Conservation (phyloP, 2,797 vertebrate species). For the Dendrocincla fuliginosa region DNA sequence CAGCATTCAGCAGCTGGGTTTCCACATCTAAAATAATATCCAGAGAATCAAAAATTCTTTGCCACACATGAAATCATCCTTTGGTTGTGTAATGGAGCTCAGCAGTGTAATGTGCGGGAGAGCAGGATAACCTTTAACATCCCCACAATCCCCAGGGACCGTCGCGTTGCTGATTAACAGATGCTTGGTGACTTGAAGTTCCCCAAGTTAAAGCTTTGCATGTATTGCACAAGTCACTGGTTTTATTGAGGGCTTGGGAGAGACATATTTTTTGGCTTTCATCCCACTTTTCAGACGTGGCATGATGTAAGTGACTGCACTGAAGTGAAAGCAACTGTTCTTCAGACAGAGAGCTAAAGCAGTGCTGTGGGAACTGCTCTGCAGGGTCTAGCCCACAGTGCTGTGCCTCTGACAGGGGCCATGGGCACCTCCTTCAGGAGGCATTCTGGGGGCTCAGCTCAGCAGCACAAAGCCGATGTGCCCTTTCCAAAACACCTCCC, state of each 20-base stretch:
- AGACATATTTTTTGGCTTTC: constrained; percentile 3
- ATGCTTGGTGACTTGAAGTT: constrained; percentile 15
- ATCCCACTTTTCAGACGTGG: background rate
- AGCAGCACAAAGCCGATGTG: background rate
- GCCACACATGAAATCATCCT: constrained; percentile 1
- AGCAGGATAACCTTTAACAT: constrained; percentile 28
- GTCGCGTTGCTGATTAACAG: background rate
- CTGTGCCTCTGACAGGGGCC: background rate
- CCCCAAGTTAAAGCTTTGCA: background rate
- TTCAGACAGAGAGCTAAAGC: background rate
- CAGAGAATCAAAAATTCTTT: background rate
- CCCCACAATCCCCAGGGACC: background rate
- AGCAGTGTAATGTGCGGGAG: background rate
- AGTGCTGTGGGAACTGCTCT: background rate
- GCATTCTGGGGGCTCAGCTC: background rate
- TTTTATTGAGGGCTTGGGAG: constrained; percentile 14
- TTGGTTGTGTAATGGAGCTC: constrained; percentile 7
- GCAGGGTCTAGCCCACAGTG: accelerated
- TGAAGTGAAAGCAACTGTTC: background rate
- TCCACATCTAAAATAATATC: constrained; percentile 24
- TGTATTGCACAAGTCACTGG: background rate
- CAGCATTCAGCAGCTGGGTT: constrained; percentile 14
- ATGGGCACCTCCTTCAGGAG: background rate
- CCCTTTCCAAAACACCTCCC: background rate
- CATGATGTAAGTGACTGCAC: background rate